These are phyloP conservation scores for Zalophus californianus DNA, from an alignment of 2,797 vertebrate genomes.

Conservation along the genomic window DNA sequence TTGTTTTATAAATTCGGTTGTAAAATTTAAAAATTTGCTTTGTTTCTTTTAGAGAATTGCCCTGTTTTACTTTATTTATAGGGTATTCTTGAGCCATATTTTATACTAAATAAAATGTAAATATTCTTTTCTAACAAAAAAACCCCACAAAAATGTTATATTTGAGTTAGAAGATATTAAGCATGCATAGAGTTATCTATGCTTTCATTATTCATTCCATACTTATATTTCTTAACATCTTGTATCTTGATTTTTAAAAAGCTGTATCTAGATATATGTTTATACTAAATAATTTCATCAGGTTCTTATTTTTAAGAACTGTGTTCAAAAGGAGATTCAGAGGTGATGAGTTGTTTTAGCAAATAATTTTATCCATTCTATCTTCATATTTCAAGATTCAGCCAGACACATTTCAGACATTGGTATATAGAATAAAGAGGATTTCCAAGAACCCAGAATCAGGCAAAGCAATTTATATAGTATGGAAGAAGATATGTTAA, in stretches of 20 bases:
- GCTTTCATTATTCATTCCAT: neutral
- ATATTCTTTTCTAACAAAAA: neutral
- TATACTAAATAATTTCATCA: neutral
- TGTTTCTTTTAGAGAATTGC: neutral
- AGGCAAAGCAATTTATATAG: neutral
- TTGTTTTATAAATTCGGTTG: neutral
- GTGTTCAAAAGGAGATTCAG: neutral
- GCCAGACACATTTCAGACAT: neutral
- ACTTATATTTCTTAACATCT: neutral
- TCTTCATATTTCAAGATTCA: neutral
- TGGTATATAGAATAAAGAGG: neutral
- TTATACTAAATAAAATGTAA: neutral
- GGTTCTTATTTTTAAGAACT: neutral
- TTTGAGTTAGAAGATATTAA: neutral
- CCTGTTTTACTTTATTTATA: neutral
- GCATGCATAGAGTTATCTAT: neutral
- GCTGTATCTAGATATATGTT: neutral
- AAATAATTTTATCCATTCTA: neutral
- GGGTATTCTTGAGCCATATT: neutral
- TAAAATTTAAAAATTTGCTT: neutral
- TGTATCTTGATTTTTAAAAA: neutral
- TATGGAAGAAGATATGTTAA: neutral
- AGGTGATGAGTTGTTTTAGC: neutral
- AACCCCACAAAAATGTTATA: neutral
- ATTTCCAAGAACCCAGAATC: neutral